Percentiles rank a stretch among this genome's conserved stretches.
These are phyloP conservation scores for Oxyteleia sp. DNA, from an alignment of 2,888 invertebrate species.

Conservation along the genomic window DNA sequence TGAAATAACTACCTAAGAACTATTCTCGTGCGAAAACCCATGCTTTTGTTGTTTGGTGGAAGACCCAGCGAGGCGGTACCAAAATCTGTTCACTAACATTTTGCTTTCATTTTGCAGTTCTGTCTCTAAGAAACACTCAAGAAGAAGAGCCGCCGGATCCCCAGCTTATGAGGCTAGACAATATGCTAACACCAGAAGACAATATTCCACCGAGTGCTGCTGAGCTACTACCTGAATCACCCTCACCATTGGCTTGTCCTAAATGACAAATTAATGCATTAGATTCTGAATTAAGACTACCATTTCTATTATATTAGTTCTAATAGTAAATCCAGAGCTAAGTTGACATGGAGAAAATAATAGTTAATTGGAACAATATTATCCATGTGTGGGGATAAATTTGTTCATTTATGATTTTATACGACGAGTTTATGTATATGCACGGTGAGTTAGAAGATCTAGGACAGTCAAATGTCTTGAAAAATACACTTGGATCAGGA, in stretches of 20 bases:
- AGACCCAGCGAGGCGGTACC: too few species aligned
- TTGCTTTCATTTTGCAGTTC: slow-evolving; percentile 89
- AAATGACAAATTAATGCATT: slow-evolving; percentile 54
- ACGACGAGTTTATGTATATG: too few species aligned
- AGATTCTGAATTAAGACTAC: slow-evolving; percentile 2
- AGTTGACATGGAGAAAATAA: background rate
- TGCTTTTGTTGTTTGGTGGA: slow-evolving; percentile 29
- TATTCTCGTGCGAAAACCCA: too few species aligned
- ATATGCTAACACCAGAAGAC: slow-evolving; percentile 56
- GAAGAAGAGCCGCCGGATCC: slow-evolving; percentile 99
- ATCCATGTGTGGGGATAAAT: too few species aligned
- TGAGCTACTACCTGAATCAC: slow-evolving; percentile 87
- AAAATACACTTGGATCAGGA: too few species aligned
- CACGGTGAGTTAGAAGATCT: too few species aligned
- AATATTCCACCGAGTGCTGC: slow-evolving; percentile 84
- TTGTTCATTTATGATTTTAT: too few species aligned
- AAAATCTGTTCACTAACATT: slow-evolving; percentile 7
- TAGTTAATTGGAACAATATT: too few species aligned
- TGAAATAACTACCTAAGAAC: too few species aligned
- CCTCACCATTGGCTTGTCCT: slow-evolving; percentile 83
- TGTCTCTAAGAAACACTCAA: slow-evolving; percentile 98
- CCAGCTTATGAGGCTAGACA: slow-evolving; percentile 92
- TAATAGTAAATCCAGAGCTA: background rate
- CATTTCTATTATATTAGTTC: background rate
- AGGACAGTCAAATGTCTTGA: too few species aligned